Conservation (phyloP, 2,797 vertebrate species). For the Poeciliopsis infans region DNA sequence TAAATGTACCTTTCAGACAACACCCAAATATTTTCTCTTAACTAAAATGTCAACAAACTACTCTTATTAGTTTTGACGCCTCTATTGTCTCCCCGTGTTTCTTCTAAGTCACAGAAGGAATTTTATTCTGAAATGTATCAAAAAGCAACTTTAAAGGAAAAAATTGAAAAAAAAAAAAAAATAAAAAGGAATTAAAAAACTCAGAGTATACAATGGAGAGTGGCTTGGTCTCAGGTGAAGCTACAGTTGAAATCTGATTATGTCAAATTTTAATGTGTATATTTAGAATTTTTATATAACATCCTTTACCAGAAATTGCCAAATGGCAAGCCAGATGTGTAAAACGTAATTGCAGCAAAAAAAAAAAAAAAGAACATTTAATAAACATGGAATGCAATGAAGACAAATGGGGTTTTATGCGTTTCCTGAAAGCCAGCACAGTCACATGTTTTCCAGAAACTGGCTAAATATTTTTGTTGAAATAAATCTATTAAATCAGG, state of each 20-base stretch:
- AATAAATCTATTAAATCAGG: background rate
- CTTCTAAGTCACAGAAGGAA: background rate
- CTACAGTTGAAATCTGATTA: background rate
- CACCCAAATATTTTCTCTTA: conserved; percentile 8
- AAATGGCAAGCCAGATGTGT: conserved; percentile 10
- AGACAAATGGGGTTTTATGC: conserved; percentile 46
- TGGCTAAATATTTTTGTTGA: background rate
- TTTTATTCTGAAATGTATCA: background rate
- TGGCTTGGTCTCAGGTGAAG: background rate
- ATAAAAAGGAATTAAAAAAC: background rate
- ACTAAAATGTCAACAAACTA: conserved; percentile 31
- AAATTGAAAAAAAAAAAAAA: conserved; percentile 5
- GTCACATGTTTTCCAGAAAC: conserved; percentile 34
- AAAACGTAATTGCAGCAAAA: background rate
- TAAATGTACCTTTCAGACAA: background rate
- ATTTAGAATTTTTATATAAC: conserved; percentile 11
- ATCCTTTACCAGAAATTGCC: conserved; percentile 20
- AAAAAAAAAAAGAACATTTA: background rate
- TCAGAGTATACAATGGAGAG: background rate
- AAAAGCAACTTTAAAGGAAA: background rate
- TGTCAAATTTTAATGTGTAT: conserved; percentile 1
- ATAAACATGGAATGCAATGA: conserved; percentile 28
- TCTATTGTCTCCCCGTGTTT: conserved; percentile 12
- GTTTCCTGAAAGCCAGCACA: conserved; percentile 32
- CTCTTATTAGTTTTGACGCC: conserved; percentile 5